phyloP scores from a whole-genome alignment of 2,888 invertebrate genomes.

The Caprella mutica region DNA sequence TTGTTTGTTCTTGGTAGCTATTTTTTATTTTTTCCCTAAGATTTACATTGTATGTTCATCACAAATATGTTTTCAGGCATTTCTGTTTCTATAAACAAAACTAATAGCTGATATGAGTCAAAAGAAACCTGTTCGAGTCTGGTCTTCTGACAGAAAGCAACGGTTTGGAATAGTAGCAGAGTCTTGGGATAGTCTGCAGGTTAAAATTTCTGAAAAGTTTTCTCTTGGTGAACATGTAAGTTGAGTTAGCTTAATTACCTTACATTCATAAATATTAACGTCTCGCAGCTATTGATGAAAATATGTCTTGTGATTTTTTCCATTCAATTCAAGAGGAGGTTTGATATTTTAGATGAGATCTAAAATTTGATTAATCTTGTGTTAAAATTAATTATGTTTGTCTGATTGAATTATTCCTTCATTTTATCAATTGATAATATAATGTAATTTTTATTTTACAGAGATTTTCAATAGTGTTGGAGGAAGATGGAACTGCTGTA shows the following conservation, averaged over 20 bases:
- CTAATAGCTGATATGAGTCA: neutral
- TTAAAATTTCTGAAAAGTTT: slow-evolving; percentile 25
- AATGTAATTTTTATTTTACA: neutral
- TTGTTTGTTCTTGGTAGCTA: too few species aligned
- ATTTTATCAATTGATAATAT: neutral
- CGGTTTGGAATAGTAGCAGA: slow-evolving; percentile 28
- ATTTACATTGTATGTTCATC: too few species aligned
- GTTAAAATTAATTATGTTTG: neutral
- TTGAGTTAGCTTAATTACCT: neutral
- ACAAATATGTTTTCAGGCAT: too few species aligned
- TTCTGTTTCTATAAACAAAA: too few species aligned
- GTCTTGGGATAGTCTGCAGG: slow-evolving; percentile 15
- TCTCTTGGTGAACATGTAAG: slow-evolving; percentile 11
- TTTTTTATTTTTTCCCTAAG: too few species aligned
- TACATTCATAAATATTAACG: too few species aligned
- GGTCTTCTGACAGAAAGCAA: slow-evolving; percentile 28
- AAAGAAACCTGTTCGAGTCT: slow-evolving; percentile 31
- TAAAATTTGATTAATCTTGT: too few species aligned
- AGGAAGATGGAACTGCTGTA: slow-evolving; percentile 32
- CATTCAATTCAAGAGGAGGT: too few species aligned
- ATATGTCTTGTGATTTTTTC: too few species aligned
- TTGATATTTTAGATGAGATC: too few species aligned
- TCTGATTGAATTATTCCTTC: neutral
- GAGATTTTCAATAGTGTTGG: slow-evolving; percentile 18
- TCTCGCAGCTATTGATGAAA: too few species aligned